Percentiles rank a stretch among this genome's conserved stretches.
These are phyloP conservation scores for Speoplatyrhinus poulsoni DNA, from an alignment of 2,113 vertebrate species.

Conservation along the genomic window DNA sequence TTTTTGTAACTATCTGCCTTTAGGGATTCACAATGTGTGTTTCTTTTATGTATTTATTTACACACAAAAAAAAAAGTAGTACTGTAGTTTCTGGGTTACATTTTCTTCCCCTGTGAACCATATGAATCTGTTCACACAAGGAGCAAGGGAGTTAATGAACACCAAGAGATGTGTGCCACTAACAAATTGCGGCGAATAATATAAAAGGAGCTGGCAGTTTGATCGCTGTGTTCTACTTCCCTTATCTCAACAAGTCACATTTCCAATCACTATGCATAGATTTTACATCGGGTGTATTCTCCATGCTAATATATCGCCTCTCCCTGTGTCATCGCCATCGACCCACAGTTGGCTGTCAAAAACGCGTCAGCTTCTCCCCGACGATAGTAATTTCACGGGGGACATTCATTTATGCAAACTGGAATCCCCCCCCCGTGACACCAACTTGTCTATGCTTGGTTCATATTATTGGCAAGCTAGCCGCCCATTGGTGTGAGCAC, in stretches of 20 bases:
- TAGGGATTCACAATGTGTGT: not conserved
- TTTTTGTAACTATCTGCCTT: not conserved
- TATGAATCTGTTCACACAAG: constrained; percentile 37
- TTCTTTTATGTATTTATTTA: not conserved
- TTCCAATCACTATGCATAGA: constrained; percentile 68
- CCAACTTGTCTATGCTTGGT: constrained; percentile 23
- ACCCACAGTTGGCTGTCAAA: constrained; percentile 46
- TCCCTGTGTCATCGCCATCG: constrained; percentile 44
- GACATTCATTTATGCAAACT: constrained; percentile 49
- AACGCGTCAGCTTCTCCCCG: constrained; percentile 31
- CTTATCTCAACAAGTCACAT: constrained; percentile 73
- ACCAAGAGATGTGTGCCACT: constrained; percentile 48
- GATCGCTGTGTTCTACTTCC: constrained; percentile 54
- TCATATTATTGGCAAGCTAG: constrained; percentile 21
- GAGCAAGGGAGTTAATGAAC: constrained; percentile 62
- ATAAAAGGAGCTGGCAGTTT: constrained; percentile 54
- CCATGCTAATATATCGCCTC: constrained; percentile 50
- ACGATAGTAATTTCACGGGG: constrained; percentile 46
- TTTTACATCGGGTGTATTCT: constrained; percentile 42
- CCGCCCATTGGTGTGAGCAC: constrained; percentile 15
- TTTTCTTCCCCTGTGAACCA: constrained; percentile 10
- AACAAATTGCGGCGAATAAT: constrained; percentile 59
- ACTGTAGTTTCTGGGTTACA: constrained; percentile 4
- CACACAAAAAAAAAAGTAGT: not conserved
- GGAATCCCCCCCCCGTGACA: constrained; percentile 29